These are phyloP conservation scores for Aphidoletes aphidimyza DNA, from an alignment of 2,888 invertebrate species.

Conservation along the genomic window DNA sequence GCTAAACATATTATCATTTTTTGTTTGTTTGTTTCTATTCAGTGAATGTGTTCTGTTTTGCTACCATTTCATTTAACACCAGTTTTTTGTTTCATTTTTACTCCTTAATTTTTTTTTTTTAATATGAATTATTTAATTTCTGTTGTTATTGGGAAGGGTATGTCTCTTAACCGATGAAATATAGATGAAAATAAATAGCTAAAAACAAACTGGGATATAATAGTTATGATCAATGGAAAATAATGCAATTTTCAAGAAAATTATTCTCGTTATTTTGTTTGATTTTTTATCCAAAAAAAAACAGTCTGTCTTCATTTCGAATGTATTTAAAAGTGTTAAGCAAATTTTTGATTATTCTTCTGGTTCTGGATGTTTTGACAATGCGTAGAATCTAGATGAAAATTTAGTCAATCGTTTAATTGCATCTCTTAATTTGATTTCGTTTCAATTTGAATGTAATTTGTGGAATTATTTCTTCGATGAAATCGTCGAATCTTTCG, in stretches of 20 bases:
- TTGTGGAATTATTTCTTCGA: not conserved
- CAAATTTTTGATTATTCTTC: not conserved
- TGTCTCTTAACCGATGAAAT: not conserved
- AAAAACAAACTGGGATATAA: constrained; percentile 29
- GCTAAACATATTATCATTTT: no score
- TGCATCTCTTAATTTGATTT: not conserved
- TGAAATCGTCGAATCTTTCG: no score
- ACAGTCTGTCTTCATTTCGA: not conserved
- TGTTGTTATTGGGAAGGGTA: not conserved
- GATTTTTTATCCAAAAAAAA: not conserved
- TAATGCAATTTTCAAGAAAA: not conserved
- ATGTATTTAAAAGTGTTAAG: not conserved
- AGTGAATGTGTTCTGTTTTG: not conserved
- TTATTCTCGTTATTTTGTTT: not conserved
- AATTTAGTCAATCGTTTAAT: not conserved
- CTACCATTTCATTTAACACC: not conserved
- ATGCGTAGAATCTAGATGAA: not conserved
- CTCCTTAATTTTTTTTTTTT: not conserved
- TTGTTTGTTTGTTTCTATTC: not conserved
- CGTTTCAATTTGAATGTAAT: not conserved
- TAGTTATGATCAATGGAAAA: not conserved
- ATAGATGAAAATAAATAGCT: no score
- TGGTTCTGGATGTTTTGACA: not conserved
- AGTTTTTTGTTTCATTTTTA: not conserved
- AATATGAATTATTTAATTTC: not conserved